Conservation (phyloP, 2,888 invertebrate genomes). For the Amblyjoppa proteus region DNA sequence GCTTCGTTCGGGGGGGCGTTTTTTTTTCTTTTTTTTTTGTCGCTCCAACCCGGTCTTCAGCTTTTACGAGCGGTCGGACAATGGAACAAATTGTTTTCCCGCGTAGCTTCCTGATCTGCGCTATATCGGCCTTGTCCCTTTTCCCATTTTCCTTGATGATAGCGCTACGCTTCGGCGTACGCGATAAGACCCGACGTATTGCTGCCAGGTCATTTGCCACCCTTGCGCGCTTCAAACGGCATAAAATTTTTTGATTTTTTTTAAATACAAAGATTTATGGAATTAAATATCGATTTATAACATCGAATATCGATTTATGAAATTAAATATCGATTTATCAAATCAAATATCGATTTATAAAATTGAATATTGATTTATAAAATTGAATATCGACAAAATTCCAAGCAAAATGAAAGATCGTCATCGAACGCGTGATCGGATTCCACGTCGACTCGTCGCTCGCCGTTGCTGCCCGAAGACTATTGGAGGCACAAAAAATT, state of each 20-base stretch:
- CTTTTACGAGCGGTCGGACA: neutral
- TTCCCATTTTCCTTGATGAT: neutral
- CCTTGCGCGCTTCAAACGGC: neutral
- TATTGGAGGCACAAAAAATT: neutral
- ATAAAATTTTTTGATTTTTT: neutral
- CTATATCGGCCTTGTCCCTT: neutral
- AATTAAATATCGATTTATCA: neutral
- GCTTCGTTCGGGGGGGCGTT: neutral
- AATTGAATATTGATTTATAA: neutral
- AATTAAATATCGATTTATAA: too few species aligned
- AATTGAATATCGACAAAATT: neutral
- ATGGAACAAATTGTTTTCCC: slow-evolving; percentile 17
- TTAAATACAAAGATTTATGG: neutral
- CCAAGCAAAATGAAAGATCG: neutral
- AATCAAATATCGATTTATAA: neutral
- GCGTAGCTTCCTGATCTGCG: neutral
- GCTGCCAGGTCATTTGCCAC: neutral
- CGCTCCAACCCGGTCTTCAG: neutral
- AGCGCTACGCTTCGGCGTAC: neutral
- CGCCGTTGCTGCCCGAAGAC: neutral
- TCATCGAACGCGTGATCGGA: neutral
- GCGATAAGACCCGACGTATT: neutral
- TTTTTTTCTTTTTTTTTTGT: neutral
- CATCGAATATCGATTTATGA: too few species aligned
- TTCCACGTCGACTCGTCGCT: neutral